Conservation (phyloP, 2,797 vertebrate species). For the Macropodus opercularis region DNA sequence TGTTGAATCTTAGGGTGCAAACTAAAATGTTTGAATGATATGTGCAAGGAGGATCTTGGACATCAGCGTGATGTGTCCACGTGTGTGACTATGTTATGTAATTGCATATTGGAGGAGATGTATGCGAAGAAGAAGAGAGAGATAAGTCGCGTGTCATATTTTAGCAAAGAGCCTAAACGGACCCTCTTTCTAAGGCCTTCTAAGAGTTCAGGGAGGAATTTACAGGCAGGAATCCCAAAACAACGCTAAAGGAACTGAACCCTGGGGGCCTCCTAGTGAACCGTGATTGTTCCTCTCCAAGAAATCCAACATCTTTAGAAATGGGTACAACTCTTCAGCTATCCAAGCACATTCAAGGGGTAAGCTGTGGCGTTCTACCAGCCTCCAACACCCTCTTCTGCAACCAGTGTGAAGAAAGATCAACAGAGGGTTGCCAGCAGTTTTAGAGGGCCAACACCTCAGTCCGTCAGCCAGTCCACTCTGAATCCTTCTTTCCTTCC, state of each 20-base stretch:
- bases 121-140: background rate
- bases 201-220: constrained; percentile 27
- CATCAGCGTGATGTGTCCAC: constrained; percentile 21
- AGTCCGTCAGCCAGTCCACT: constrained; percentile 40
- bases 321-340: constrained; percentile 21
- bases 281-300: constrained; percentile 27
- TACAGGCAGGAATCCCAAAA: constrained; percentile 23
- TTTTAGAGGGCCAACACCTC: constrained; percentile 38
- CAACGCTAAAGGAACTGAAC: constrained; percentile 19
- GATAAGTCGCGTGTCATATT: constrained; percentile 6
- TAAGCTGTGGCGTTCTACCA: constrained; percentile 4
- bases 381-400: constrained; percentile 8
- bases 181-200: constrained; percentile 57
- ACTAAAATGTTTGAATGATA: constrained; percentile 9
- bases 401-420: constrained; percentile 36
- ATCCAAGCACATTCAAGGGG: constrained; percentile 10
- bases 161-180: constrained; percentile 24
- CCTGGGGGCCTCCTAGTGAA: constrained; percentile 35
- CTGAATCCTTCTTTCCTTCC: constrained; percentile 30
- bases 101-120: constrained; percentile 70
- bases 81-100: constrained; percentile 51
- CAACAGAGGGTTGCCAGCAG: constrained; percentile 28
- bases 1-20: constrained; percentile 8
- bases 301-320: constrained; percentile 25
- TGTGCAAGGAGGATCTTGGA: constrained; percentile 23